These are phyloP conservation scores for Panonychus citri DNA, from an alignment of 1,140 invertebrate genomes.

Conservation along the genomic window DNA sequence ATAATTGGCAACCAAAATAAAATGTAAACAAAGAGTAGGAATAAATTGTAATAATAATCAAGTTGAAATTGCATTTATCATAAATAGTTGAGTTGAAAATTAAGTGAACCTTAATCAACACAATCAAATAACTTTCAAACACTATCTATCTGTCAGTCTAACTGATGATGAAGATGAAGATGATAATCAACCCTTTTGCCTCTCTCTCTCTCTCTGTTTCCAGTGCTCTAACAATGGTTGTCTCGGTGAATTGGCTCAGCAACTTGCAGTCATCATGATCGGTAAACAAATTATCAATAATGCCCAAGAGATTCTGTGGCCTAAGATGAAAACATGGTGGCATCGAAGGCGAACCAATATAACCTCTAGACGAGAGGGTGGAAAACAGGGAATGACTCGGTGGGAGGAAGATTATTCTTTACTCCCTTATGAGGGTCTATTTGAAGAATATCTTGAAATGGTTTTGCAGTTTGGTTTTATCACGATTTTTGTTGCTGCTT, in stretches of 20 bases:
- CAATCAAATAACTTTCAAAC: too few species aligned
- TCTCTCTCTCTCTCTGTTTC: too few species aligned
- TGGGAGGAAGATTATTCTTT: conserved; percentile 39
- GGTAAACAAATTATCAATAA: conserved; percentile 59
- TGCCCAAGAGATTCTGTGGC: conserved; percentile 44
- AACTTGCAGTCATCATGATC: conserved; percentile 60
- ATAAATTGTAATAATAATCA: too few species aligned
- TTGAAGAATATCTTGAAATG: conserved; percentile 69
- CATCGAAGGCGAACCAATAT: background rate
- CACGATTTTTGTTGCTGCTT: conserved; percentile 59
- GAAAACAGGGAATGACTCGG: conserved; percentile 15
- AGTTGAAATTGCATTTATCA: too few species aligned
- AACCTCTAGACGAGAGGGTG: background rate
- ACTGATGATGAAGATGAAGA: background rate
- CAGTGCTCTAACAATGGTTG: conserved; percentile 56
- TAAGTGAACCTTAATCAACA: too few species aligned
- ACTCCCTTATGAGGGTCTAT: conserved; percentile 41
- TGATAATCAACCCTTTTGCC: too few species aligned
- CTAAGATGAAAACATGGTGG: conserved; percentile 23
- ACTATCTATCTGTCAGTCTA: background rate
- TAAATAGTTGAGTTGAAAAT: background rate
- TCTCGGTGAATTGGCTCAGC: conserved; percentile 54
- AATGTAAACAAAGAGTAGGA: too few species aligned
- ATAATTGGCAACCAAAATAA: too few species aligned
- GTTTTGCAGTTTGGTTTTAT: conserved; percentile 68